A percentile compares a stretch with the other conserved stretches of the same genome.
Evolutionary conservation across 2,797 vertebrate species (phyloP).

Genomic region (Semaprochilodus insignis): DNA sequence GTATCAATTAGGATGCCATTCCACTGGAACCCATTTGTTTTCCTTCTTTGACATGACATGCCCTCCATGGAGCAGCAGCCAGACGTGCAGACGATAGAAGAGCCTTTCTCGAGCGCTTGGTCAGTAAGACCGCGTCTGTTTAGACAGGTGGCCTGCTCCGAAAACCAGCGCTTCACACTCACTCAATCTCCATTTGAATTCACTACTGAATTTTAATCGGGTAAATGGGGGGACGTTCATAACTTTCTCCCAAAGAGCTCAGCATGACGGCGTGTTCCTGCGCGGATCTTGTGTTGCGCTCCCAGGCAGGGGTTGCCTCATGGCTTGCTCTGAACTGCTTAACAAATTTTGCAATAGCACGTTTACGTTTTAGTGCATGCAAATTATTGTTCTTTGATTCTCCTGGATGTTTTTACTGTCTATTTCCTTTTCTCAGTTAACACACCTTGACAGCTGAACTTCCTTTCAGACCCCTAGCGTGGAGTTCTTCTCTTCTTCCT

Average conservation of each 20-base stretch:
- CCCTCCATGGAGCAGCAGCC: conserved; percentile 52
- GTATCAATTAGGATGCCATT: conserved; percentile 55
- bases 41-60: conserved; percentile 51
- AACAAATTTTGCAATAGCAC: background rate
- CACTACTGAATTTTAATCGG: conserved; percentile 4
- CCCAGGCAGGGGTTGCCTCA: background rate
- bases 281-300: background rate
- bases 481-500: too few species aligned
- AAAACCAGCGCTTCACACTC: conserved; percentile 17
- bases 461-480: too few species aligned
- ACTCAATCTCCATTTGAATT: conserved; percentile 6
- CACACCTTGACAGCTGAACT: too few species aligned
- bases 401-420: too few species aligned
- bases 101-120: conserved; percentile 40
- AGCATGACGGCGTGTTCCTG: background rate
- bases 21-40: conserved; percentile 66
- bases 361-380: background rate
- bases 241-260: background rate
- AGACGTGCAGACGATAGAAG: conserved; percentile 52
- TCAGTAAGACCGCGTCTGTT: conserved; percentile 43
- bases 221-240: background rate
- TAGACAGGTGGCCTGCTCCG: conserved; percentile 52
- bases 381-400: too few species aligned
- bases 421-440: too few species aligned
- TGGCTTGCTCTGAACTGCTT: background rate